phyloP scores from a whole-genome alignment of 2,888 invertebrate species.

The Troglohyphantes excavatus region DNA sequence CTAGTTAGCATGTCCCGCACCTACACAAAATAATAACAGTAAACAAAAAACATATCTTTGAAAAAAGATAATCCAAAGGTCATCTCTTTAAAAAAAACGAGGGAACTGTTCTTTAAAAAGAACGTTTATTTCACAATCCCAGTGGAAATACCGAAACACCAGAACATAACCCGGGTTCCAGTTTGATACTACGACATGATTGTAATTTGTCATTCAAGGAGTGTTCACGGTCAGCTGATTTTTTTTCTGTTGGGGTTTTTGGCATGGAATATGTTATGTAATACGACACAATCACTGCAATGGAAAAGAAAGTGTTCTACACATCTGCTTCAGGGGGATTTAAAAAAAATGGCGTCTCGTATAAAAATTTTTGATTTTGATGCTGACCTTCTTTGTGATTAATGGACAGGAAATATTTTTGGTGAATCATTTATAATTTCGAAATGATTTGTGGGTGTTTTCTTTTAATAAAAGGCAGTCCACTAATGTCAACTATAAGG shows the following conservation, averaged over 20 bases:
- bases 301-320: not conserved
- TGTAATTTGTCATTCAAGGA: slow-evolving; percentile 58
- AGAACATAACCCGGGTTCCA: not conserved
- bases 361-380: too few relatives aligned
- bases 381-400: too few relatives aligned
- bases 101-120: not conserved
- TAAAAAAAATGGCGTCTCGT: not conserved
- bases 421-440: too few relatives aligned
- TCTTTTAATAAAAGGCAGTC: too few relatives aligned
- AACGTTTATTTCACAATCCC: not conserved
- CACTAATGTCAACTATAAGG: too few relatives aligned
- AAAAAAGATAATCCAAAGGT: too few relatives aligned
- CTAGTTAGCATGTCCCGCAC: too few relatives aligned
- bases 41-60: too few relatives aligned
- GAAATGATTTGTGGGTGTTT: too few relatives aligned
- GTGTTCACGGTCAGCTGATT: slow-evolving; percentile 41
- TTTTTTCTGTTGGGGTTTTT: slow-evolving; percentile 12
- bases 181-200: not conserved
- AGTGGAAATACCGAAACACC: not conserved
- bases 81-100: too few relatives aligned
- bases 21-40: too few relatives aligned
- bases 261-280: not conserved
- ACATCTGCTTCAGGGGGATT: not conserved
- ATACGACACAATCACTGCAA: not conserved
- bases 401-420: too few relatives aligned